phyloP scores from a whole-genome alignment of 1,140 invertebrate genomes.

The Coptotermes formosanus region DNA sequence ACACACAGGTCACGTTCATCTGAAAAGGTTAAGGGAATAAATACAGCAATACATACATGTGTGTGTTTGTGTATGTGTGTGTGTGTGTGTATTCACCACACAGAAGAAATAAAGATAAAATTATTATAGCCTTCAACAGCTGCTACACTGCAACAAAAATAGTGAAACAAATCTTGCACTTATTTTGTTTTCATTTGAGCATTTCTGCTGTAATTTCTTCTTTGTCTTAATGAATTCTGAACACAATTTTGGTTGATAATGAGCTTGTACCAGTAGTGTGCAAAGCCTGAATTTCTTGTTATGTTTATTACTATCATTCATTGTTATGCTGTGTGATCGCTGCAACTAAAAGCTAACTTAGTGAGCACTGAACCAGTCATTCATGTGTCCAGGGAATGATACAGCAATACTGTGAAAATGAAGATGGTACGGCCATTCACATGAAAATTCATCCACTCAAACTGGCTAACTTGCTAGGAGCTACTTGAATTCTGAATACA shows the following conservation, averaged over 20 bases:
- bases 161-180: slow-evolving; percentile 5
- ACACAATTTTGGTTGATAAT: slow-evolving; percentile 26
- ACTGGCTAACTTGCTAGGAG: not conserved
- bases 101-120: slow-evolving; percentile 7
- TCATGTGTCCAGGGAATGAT: not conserved
- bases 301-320: not conserved
- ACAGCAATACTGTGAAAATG: not conserved
- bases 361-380: not conserved
- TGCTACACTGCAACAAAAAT: slow-evolving; percentile 11
- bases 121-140: slow-evolving; percentile 1
- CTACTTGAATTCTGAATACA: not conserved
- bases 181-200: slow-evolving; percentile 29
- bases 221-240: not conserved
- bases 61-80: not conserved
- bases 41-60: slow-evolving; percentile 19
- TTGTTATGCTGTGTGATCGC: not conserved
- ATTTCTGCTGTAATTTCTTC: not conserved
- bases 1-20: slow-evolving; percentile 25
- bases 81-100: not conserved
- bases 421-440: not conserved
- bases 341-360: slow-evolving; percentile 9
- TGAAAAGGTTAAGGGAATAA: slow-evolving; percentile 22
- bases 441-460: not conserved
- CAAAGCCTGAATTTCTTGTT: not conserved
- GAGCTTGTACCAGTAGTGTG: not conserved